Evolutionary conservation across 2,113 vertebrate genomes (phyloP), one percentile per base, ranked within the genome.

Genomic region (Lipotes vexillifer): DNA sequence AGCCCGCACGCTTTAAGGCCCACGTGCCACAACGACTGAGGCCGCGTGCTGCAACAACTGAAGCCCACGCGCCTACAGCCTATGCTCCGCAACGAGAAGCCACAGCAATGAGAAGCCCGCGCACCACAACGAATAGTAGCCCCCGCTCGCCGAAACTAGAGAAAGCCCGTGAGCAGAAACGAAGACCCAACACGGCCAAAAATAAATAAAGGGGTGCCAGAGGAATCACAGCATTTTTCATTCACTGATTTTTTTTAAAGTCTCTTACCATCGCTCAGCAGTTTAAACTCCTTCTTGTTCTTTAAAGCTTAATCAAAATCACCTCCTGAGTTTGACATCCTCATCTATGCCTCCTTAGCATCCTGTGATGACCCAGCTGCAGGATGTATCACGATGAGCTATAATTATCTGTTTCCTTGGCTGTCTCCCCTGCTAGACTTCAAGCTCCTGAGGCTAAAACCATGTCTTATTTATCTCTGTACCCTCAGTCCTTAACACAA

Each of bases 301-400:
- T 61, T 84, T 57, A 89, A 93, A 83, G 31, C 63, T 92, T 96
- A 59, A 82, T 93, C 82, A 92, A 93, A 93, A 94, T 84, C 83
- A 69, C 38, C 88, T 96, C 74, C 81, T 49, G 44, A 83, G 31
- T 88, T 84, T 55, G 66, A 17, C 38, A 12, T 33, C 25, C 23
- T 83, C 21, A 68, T 93, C 90, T 59, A 21, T 59, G 52, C 66
- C 61, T 84, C 74, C 59, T 92, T 75, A 94, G 78, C 78, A 89
- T 61, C 49, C 75, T 78, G 41, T 41, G 90, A 82, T 72, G 75
- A 55, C 65, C 92, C n/a, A 36, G 8, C 2, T 88, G 86, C 68
- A 87, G 83, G 83, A 93, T 80, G 41, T 65, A 52, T 89, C 66
- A 46, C 33, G 33, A 84, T 80, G 65, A 89, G 61, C 68, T 80